Evolutionary conservation across 1,140 invertebrate genomes (phyloP).

Genomic region (Penaeus chinensis): DNA sequence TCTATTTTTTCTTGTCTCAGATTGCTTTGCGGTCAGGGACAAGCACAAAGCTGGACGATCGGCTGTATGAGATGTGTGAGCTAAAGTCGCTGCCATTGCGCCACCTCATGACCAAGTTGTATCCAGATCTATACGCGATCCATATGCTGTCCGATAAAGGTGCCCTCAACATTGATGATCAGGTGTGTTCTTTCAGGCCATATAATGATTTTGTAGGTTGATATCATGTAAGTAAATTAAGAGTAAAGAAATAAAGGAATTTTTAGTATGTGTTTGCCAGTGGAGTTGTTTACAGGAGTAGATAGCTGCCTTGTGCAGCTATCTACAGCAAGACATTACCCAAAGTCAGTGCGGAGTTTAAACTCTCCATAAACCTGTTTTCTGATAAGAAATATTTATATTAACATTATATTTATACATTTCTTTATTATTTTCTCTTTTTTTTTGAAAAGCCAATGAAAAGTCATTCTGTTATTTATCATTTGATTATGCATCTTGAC

Average conservation of each 20-base stretch:
- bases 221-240: neutral
- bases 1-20: conserved; percentile 70
- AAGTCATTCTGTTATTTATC: neutral
- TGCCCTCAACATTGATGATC: conserved; percentile 61
- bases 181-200: neutral
- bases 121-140: conserved; percentile 94
- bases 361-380: neutral
- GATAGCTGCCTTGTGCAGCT: no score
- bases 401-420: neutral
- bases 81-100: conserved; percentile 89
- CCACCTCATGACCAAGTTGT: conserved; percentile 79
- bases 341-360: conserved; percentile 47
- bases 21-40: conserved; percentile 87
- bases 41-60: conserved; percentile 90
- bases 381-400: neutral
- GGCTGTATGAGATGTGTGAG: conserved; percentile 92
- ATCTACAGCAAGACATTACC: no score
- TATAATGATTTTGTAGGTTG: neutral
- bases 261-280: neutral
- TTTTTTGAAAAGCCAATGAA: neutral
- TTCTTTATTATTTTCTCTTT: neutral
- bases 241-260: no score
- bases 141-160: conserved; percentile 80
- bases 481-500: neutral
- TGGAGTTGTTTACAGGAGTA: neutral